Conservation (phyloP, 2,888 invertebrate species). For the Pseudococcus viburni region DNA sequence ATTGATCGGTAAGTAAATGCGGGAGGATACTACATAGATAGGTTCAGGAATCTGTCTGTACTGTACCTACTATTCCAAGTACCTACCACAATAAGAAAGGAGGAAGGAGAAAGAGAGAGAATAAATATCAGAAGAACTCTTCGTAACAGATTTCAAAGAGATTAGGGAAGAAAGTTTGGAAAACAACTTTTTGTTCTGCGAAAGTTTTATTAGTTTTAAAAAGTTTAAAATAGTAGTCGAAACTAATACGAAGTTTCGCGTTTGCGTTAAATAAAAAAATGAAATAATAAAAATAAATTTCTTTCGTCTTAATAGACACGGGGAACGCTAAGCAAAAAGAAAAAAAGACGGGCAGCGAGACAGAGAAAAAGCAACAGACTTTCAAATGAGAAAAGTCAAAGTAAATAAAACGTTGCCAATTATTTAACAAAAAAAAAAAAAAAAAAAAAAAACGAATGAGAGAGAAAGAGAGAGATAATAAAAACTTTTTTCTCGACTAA, state of each 20-base stretch:
- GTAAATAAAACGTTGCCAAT: conserved; percentile 59
- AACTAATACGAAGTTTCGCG: conserved; percentile 60
- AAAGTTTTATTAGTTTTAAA: conserved; percentile 64
- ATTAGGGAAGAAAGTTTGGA: conserved; percentile 58
- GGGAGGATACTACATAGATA: no score
- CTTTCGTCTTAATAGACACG: conserved; percentile 15
- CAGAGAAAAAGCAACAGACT: background rate
- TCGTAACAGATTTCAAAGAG: conserved; percentile 63
- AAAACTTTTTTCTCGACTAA: background rate
- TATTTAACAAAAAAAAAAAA: conserved; percentile 36
- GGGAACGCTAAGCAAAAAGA: background rate
- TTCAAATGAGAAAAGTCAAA: conserved; percentile 48
- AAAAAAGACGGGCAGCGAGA: background rate
- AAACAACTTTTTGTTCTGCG: conserved; percentile 52
- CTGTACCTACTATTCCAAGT: no score
- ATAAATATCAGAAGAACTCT: conserved; percentile 56
- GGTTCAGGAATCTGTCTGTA: no score
- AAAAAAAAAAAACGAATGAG: no score
- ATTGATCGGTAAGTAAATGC: no score
- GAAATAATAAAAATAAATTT: conserved; percentile 43
- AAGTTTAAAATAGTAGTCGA: conserved; percentile 62
- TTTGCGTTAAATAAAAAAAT: conserved; percentile 53
- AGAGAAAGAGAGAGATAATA: no score
- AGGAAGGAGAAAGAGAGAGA: background rate
- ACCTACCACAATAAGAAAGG: background rate